Evolutionary conservation across 2,113 vertebrate species (phyloP).

Genomic region (Synchiropus splendidus): DNA sequence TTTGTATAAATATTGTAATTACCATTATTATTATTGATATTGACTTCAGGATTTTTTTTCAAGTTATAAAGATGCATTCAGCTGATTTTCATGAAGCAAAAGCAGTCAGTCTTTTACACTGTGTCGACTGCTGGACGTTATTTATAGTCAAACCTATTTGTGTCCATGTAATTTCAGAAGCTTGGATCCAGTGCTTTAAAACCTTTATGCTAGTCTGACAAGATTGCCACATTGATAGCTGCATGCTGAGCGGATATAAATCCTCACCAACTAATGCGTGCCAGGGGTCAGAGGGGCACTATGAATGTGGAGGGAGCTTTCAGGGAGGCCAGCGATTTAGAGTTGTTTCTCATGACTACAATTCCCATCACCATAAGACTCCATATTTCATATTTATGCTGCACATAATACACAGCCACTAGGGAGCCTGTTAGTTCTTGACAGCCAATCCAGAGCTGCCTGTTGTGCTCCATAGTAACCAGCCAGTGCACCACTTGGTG

Average conservation of each 20-base stretch:
- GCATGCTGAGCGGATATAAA: conserved; percentile 45
- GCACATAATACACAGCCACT: too few species aligned
- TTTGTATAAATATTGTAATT: too few species aligned
- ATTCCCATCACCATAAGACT: conserved; percentile 6
- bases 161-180: conserved; percentile 43
- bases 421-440: too few species aligned
- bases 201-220: conserved; percentile 34
- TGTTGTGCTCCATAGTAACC: too few species aligned
- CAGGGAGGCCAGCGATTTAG: conserved; percentile 21
- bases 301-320: conserved; percentile 28
- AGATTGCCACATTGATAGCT: conserved; percentile 44
- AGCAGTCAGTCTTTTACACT: conserved; percentile 19
- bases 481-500: too few species aligned
- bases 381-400: conserved; percentile 2
- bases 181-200: conserved; percentile 38
- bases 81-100: too few species aligned
- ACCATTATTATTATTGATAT: too few species aligned
- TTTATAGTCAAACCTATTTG: conserved; percentile 43
- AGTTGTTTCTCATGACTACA: conserved; percentile 13
- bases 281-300: conserved; percentile 25
- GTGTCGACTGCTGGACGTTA: conserved; percentile 29
- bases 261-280: conserved; percentile 30
- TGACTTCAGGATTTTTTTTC: too few species aligned
- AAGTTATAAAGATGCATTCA: too few species aligned
- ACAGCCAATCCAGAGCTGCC: too few species aligned